These are phyloP conservation scores for Pantelozetes paolii DNA, from an alignment of 2,888 invertebrate species.

Conservation along the genomic window DNA sequence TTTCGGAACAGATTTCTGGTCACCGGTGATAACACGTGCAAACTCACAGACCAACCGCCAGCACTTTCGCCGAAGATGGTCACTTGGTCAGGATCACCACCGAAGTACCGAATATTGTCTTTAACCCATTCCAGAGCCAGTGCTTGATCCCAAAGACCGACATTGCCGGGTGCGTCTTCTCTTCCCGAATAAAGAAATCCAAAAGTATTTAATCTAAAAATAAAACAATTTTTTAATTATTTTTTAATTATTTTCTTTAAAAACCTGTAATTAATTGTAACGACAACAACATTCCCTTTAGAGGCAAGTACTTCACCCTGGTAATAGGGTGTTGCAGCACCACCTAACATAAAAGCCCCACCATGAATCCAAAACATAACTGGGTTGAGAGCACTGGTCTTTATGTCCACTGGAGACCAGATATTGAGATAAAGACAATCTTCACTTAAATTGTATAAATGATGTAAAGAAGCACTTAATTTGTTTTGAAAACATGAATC, in stretches of 20 bases:
- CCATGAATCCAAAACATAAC: conserved; percentile 38
- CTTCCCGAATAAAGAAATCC: conserved; percentile 37
- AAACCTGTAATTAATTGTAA: conserved; percentile 26
- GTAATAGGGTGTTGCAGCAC: background rate
- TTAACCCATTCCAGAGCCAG: conserved; percentile 38
- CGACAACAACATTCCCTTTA: conserved; percentile 9
- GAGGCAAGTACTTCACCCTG: background rate
- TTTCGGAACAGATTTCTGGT: conserved; percentile 20
- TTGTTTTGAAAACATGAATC: no score
- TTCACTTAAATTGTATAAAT: conserved; percentile 14
- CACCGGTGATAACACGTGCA: conserved; percentile 26
- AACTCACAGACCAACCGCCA: conserved; percentile 31
- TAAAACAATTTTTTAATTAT: no score
- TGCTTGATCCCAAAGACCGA: conserved; percentile 36
- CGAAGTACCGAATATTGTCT: conserved; percentile 37
- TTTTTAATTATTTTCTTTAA: background rate
- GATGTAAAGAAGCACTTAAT: background rate
- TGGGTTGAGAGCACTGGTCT: background rate
- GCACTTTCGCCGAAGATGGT: conserved; percentile 36
- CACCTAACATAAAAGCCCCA: background rate
- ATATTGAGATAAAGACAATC: conserved; percentile 39
- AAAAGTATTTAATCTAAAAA: background rate
- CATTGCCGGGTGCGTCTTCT: conserved; percentile 35
- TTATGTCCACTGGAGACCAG: conserved; percentile 25
- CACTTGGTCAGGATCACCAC: conserved; percentile 34